phyloP scores from a whole-genome alignment of 2,888 invertebrate genomes.

The Agriopis aurantiaria region DNA sequence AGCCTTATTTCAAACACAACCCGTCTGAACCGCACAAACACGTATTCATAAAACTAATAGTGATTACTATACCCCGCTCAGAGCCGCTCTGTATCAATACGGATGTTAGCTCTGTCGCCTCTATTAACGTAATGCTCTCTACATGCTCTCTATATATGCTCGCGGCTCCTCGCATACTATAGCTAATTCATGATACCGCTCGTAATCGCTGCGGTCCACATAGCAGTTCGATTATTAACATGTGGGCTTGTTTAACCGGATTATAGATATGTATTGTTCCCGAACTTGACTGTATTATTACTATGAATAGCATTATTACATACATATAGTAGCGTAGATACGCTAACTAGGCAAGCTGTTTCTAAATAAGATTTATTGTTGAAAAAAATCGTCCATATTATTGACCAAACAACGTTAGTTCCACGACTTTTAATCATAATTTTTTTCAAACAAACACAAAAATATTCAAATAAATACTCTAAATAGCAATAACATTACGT shows the following conservation, averaged over 20 bases:
- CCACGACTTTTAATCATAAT: too few species aligned
- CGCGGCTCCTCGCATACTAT: conserved; percentile 7
- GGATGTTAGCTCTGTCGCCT: conserved; percentile 38
- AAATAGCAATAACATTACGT: too few species aligned
- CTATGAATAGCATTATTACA: background rate
- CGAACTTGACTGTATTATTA: background rate
- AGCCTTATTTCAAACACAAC: background rate
- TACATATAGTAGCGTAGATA: background rate
- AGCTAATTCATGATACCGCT: conserved; percentile 34
- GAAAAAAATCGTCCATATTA: too few species aligned
- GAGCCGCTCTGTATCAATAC: conserved; percentile 29
- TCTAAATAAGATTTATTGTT: background rate
- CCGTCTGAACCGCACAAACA: conserved; percentile 12
- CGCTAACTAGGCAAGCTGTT: background rate
- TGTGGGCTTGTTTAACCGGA: conserved; percentile 3
- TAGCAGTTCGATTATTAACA: conserved; percentile 26
- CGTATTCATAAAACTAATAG: conserved; percentile 29
- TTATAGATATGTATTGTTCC: conserved; percentile 6
- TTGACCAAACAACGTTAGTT: too few species aligned
- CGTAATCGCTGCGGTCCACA: conserved; percentile 27
- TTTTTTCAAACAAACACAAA: too few species aligned
- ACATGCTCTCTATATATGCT: background rate
- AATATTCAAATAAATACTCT: too few species aligned
- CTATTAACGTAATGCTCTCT: conserved; percentile 40
- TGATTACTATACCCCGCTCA: conserved; percentile 16